Evolutionary conservation across 2,797 vertebrate species (phyloP).

Genomic region (Amblyopsis hoosieri): DNA sequence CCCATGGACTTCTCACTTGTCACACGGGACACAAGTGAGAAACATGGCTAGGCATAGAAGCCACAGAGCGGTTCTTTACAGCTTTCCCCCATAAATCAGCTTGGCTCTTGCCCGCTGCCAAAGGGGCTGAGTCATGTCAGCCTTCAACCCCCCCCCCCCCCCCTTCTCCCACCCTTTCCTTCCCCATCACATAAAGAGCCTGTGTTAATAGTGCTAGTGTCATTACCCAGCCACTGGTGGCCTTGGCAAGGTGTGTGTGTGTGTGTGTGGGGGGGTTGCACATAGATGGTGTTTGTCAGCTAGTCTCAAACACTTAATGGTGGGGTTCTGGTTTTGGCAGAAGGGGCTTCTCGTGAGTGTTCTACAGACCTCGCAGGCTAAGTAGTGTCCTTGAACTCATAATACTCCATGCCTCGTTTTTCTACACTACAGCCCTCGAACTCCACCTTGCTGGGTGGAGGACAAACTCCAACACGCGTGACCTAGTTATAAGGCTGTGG

Average conservation of each 20-base stretch:
- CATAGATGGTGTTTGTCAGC: slow-evolving; percentile 55
- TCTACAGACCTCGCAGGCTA: slow-evolving; percentile 6
- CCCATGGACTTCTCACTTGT: slow-evolving; percentile 12
- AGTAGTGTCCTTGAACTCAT: slow-evolving; percentile 53
- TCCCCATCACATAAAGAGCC: slow-evolving; percentile 34
- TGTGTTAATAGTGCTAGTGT: slow-evolving; percentile 54
- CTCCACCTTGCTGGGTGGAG: slow-evolving; percentile 41
- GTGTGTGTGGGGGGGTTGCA: neutral
- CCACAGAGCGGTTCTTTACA: slow-evolving; percentile 23
- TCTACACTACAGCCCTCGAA: neutral
- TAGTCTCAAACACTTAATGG: slow-evolving; percentile 23
- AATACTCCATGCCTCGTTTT: neutral
- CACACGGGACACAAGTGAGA: slow-evolving; percentile 8
- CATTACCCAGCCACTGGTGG: slow-evolving; percentile 48
- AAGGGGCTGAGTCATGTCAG: slow-evolving; percentile 58
- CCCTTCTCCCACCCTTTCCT: neutral
- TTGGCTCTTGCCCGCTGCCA: slow-evolving; percentile 4
- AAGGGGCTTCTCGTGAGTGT: slow-evolving; percentile 15
- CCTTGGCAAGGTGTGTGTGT: slow-evolving; percentile 15
- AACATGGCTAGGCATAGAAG: slow-evolving; percentile 19
- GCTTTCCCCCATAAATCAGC: slow-evolving; percentile 48
- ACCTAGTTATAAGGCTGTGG: slow-evolving; percentile 59
- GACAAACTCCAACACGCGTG: slow-evolving; percentile 50
- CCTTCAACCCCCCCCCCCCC: neutral
- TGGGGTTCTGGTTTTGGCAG: slow-evolving; percentile 25